phyloP scores from a whole-genome alignment of 2,113 vertebrate genomes.

The Panthera leo region DNA sequence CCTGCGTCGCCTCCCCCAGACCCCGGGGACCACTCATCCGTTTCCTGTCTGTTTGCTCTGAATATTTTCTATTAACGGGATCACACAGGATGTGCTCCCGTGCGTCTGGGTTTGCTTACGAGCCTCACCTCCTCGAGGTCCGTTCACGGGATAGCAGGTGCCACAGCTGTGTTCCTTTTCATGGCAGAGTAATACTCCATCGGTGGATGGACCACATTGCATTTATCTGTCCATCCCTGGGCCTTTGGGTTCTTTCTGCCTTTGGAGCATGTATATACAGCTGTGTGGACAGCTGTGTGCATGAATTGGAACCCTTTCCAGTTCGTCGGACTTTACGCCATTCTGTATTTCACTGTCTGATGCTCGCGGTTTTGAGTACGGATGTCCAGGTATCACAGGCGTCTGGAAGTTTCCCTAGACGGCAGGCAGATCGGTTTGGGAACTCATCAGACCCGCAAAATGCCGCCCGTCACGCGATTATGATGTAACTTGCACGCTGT shows the following conservation, averaged over 20 bases:
- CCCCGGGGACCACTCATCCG: accelerated
- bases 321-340: accelerated
- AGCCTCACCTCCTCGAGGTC: accelerated
- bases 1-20: accelerated
- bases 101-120: accelerated
- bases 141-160: accelerated
- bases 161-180: not conserved
- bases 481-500: accelerated
- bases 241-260: not conserved
- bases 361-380: accelerated
- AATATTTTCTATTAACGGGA: accelerated
- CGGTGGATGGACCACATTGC: accelerated
- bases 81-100: not conserved
- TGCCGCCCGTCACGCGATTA: not conserved
- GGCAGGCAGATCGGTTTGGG: accelerated
- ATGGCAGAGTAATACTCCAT: accelerated
- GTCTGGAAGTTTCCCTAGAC: not conserved
- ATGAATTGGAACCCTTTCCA: not conserved
- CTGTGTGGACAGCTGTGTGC: not conserved
- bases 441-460: not conserved
- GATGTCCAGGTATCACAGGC: accelerated
- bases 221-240: not conserved
- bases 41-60: not conserved
- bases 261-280: not conserved
- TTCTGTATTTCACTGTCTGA: not conserved